Percentiles rank a stretch among this genome's conserved stretches.
phyloP scores from a whole-genome alignment of 2,797 vertebrate species.

The Smutsia temminckii region DNA sequence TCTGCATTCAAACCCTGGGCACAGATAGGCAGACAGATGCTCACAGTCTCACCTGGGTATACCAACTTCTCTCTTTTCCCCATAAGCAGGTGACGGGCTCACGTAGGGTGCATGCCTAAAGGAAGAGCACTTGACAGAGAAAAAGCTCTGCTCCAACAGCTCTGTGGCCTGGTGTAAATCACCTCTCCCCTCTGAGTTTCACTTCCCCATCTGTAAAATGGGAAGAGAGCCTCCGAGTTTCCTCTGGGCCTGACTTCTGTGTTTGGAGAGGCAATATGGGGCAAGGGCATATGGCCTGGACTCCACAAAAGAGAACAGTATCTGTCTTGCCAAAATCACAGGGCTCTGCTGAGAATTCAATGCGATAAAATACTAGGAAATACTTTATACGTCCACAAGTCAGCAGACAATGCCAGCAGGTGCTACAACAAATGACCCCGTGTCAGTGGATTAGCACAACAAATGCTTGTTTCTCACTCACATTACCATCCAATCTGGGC shows the following conservation, averaged over 20 bases:
- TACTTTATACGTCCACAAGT: background rate
- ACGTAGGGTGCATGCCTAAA: background rate
- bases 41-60: no score
- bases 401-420: background rate
- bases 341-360: background rate
- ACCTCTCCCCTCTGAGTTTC: background rate
- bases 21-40: background rate
- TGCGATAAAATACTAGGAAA: background rate
- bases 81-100: background rate
- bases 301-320: background rate
- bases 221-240: background rate
- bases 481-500: background rate
- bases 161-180: background rate
- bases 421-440: background rate
- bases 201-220: background rate
- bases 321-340: background rate
- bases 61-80: background rate
- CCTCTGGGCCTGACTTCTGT: background rate
- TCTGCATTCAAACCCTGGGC: background rate
- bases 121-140: background rate
- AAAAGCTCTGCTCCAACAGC: background rate
- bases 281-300: background rate
- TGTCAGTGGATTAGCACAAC: background rate
- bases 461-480: background rate
- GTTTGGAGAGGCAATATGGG: background rate